Conservation (phyloP, 1,140 invertebrate genomes). For the Drosophila navojoa region DNA sequence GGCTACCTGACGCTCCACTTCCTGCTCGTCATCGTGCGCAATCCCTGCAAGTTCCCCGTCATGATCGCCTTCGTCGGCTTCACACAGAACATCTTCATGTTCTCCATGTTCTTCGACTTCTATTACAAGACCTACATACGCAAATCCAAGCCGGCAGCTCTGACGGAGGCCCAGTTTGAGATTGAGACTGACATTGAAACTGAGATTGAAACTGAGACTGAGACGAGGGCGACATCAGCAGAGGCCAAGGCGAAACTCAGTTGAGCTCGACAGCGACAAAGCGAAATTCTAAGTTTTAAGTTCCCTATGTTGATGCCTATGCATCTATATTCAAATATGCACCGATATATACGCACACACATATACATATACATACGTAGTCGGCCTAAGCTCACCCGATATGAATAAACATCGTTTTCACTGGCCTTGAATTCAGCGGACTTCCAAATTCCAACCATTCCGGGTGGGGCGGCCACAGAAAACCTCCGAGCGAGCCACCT, state of each 20-base stretch:
- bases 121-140: slow-evolving; percentile 74
- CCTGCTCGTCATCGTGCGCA: slow-evolving; percentile 61
- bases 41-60: slow-evolving; percentile 63
- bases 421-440: slow-evolving; percentile 40
- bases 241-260: slow-evolving; percentile 40
- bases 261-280: slow-evolving; percentile 23
- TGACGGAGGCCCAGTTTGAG: neutral
- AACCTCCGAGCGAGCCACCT: neutral
- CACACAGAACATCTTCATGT: slow-evolving; percentile 80
- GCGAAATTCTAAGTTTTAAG: slow-evolving; percentile 33
- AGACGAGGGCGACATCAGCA: neutral
- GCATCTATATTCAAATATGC: slow-evolving; percentile 40
- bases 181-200: no score
- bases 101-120: slow-evolving; percentile 78
- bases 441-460: slow-evolving; percentile 57
- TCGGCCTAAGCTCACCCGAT: slow-evolving; percentile 41
- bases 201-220: no score
- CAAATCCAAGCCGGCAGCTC: neutral
- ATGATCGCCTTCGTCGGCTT: slow-evolving; percentile 63
- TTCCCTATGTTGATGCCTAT: slow-evolving; percentile 44
- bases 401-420: slow-evolving; percentile 71
- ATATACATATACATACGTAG: neutral
- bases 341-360: slow-evolving; percentile 8
- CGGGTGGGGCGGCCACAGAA: neutral
- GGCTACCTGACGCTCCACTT: slow-evolving; percentile 88